Evolutionary conservation across 1,140 invertebrate genomes (phyloP).

Genomic region (Heliconius nattereri): DNA sequence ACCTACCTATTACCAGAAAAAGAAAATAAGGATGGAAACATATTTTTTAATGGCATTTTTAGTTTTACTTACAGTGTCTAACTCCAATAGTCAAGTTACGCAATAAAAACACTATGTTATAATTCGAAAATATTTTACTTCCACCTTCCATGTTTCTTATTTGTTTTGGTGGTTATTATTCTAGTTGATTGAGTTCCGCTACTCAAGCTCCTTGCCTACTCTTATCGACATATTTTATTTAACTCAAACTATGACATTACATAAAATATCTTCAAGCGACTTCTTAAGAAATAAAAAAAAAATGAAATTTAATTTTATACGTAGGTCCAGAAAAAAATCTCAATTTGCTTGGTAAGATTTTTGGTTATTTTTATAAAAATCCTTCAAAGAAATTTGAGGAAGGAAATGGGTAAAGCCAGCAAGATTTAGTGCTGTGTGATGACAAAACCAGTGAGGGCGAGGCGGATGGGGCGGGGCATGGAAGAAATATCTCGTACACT

Average conservation of each 20-base stretch:
- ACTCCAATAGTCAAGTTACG: too few species aligned
- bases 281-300: neutral
- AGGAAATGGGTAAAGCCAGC: constrained; percentile 37
- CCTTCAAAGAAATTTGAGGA: constrained; percentile 33
- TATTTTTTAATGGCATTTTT: too few species aligned
- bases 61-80: too few species aligned
- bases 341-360: constrained; percentile 19
- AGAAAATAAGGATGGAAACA: too few species aligned
- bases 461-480: constrained; percentile 29
- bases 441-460: constrained; percentile 38
- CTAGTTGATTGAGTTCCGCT: too few species aligned
- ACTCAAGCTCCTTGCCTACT: too few species aligned
- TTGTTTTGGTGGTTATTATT: too few species aligned
- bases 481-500: constrained; percentile 37
- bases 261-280: neutral
- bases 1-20: too few species aligned
- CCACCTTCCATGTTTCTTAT: too few species aligned
- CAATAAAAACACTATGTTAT: too few species aligned
- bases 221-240: neutral
- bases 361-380: constrained; percentile 31
- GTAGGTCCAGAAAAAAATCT: constrained; percentile 19
- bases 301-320: neutral
- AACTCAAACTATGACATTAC: neutral
- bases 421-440: constrained; percentile 39
- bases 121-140: too few species aligned